A percentile compares a stretch with the other conserved stretches of the same genome.
These are phyloP conservation scores for Heliocidaris erythrogramma DNA, from an alignment of 35 echinoderm and acorn worm genomes.

Conservation along the genomic window DNA sequence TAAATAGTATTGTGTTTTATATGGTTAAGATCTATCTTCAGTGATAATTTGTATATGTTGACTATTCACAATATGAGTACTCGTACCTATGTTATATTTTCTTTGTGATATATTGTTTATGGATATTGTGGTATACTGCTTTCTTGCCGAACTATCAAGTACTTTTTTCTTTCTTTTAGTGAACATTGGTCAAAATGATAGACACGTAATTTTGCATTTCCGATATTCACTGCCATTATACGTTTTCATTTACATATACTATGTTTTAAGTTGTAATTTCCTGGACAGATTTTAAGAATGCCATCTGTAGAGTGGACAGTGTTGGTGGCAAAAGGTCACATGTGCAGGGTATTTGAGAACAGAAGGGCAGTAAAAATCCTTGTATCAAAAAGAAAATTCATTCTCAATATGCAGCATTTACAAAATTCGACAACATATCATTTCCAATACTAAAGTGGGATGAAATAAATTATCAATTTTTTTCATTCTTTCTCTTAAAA, in stretches of 20 bases:
- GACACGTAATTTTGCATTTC: neutral
- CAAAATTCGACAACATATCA: neutral
- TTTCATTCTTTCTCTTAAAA: neutral
- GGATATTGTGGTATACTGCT: neutral
- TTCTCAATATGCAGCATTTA: neutral
- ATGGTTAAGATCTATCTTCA: neutral
- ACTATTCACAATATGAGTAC: neutral
- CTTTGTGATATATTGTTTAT: neutral
- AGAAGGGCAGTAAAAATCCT: neutral
- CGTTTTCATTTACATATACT: neutral
- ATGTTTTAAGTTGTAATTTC: neutral
- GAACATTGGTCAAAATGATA: neutral
- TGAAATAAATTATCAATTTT: neutral
- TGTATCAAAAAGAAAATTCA: neutral
- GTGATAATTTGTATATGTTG: slow-evolving; percentile 13
- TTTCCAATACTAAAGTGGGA: neutral
- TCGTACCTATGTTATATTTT: neutral
- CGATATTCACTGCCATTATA: neutral
- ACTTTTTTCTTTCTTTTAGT: neutral
- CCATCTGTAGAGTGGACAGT: neutral
- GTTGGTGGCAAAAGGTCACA: neutral
- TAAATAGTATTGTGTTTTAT: neutral
- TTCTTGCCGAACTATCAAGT: neutral
- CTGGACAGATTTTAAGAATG: neutral
- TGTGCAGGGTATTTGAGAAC: neutral